These are phyloP conservation scores for Ageneiosus marmoratus DNA, from an alignment of 2,113 vertebrate genomes.

Conservation along the genomic window DNA sequence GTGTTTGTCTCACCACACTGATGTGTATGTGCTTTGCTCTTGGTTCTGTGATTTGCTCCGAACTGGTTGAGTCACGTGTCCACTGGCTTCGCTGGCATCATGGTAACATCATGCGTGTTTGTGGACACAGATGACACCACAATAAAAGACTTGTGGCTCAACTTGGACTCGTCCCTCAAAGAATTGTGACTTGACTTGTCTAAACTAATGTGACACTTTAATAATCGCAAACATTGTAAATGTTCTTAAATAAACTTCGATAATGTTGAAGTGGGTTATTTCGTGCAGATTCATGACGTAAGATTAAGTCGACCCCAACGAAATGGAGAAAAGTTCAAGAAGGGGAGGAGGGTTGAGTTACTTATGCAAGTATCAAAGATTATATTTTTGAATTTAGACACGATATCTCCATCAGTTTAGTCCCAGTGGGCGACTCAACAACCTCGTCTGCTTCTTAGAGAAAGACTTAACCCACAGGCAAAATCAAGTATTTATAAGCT, in stretches of 20 bases:
- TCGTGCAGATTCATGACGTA: neutral
- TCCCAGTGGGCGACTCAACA: neutral
- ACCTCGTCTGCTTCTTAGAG: conserved; percentile 4
- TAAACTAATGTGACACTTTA: too few species aligned
- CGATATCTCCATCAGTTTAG: neutral
- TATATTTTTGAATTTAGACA: neutral
- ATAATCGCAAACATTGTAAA: too few species aligned
- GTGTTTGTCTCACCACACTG: too few species aligned
- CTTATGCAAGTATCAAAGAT: neutral
- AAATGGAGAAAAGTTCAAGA: neutral
- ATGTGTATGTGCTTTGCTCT: too few species aligned
- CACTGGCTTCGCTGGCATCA: too few species aligned
- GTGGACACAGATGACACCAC: too few species aligned
- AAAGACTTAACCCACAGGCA: neutral
- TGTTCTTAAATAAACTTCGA: neutral
- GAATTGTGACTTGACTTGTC: too few species aligned
- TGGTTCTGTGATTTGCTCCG: too few species aligned
- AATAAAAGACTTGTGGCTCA: too few species aligned
- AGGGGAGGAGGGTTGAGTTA: neutral
- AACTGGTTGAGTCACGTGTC: too few species aligned
- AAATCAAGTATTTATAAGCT: conserved; percentile 35
- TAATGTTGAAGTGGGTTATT: neutral
- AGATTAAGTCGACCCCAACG: neutral
- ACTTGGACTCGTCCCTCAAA: too few species aligned
- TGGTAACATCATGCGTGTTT: too few species aligned